Conservation (phyloP, 2,113 vertebrate species). For the Abramis brama region DNA sequence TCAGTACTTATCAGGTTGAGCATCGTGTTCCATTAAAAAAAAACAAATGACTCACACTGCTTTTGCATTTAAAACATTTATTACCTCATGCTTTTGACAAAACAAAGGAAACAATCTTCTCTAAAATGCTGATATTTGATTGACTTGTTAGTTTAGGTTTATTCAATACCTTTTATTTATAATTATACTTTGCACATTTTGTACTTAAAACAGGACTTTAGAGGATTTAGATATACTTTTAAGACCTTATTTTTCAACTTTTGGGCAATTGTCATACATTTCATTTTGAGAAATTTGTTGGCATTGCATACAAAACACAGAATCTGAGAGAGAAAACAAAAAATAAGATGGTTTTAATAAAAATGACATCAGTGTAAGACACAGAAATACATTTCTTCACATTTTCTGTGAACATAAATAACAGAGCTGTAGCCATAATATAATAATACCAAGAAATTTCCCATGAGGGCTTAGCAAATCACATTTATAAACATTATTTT, state of each 20-base stretch:
- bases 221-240: no score
- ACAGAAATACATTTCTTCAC: not conserved
- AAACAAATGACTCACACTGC: not conserved
- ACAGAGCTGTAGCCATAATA: not conserved
- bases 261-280: no score
- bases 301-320: not conserved
- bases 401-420: not conserved
- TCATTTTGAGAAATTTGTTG: no score
- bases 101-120: not conserved
- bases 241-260: no score
- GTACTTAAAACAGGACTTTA: not conserved
- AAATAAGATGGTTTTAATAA: not conserved
- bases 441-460: not conserved
- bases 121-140: not conserved
- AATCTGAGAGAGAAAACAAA: not conserved
- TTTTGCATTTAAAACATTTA: not conserved
- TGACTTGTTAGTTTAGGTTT: not conserved
- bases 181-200: not conserved
- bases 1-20: no score
- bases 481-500: not conserved
- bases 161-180: not conserved
- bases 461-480: not conserved
- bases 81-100: not conserved
- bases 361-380: no score
- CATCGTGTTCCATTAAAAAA: no score